A percentile compares a stretch with the other conserved stretches of the same genome.
phyloP scores from a whole-genome alignment of 2,797 vertebrate genomes.

The Sebastes taczanowskii region DNA sequence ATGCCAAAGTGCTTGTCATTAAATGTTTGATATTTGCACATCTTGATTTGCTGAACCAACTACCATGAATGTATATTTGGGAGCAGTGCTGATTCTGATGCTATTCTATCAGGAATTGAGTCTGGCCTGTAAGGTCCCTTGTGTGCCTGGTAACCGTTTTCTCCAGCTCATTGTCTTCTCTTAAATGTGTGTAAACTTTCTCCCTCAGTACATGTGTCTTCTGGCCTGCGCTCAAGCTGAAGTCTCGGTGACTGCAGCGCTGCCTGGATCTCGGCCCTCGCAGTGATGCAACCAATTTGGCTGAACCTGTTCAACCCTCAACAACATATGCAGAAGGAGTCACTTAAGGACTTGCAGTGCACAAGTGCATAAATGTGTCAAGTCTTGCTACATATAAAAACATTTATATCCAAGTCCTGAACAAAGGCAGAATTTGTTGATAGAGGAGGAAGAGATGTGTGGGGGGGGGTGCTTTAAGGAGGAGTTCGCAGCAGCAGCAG shows the following conservation, averaged over 20 bases:
- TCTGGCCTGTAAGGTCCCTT: conserved; percentile 11
- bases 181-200: conserved; percentile 44
- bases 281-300: conserved; percentile 68
- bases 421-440: conserved; percentile 29
- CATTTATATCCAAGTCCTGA: not conserved
- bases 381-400: conserved; percentile 15
- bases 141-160: conserved; percentile 8
- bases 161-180: conserved; percentile 25
- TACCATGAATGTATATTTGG: not conserved
- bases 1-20: not conserved
- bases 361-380: conserved; percentile 26
- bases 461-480: not conserved
- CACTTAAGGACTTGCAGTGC: conserved; percentile 46
- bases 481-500: conserved; percentile 46
- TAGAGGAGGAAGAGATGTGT: not conserved
- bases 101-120: not conserved
- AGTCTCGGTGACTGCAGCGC: conserved; percentile 50
- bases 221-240: conserved; percentile 42
- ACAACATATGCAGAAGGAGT: conserved; percentile 52
- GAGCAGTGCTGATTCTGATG: not conserved
- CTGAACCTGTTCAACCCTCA: conserved; percentile 65
- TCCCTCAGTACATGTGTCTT: conserved; percentile 43
- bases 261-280: conserved; percentile 51
- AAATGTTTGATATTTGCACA: not conserved
- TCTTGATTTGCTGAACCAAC: not conserved